Evolutionary conservation across 2,888 invertebrate genomes (phyloP).

Genomic region (Phyllotreta cruciferae): DNA sequence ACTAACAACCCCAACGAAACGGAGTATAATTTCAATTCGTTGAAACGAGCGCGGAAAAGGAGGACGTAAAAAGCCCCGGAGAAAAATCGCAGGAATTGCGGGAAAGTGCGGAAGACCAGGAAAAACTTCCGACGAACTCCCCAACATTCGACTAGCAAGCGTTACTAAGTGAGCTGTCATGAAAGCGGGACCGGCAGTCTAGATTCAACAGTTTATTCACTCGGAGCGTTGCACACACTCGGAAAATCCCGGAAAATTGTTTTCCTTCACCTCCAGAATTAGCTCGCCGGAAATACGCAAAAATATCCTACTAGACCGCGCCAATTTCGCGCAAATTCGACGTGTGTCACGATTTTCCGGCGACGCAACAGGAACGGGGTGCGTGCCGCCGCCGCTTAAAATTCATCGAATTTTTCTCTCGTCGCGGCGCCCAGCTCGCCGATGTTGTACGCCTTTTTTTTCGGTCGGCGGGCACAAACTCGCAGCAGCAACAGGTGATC

Average conservation of each 20-base stretch:
- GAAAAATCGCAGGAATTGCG: conserved; percentile 58
- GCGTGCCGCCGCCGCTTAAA: conserved; percentile 50
- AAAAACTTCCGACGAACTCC: conserved; percentile 47
- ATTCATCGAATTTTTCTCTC: conserved; percentile 58
- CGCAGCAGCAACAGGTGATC: conserved; percentile 35
- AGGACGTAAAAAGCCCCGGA: conserved; percentile 46
- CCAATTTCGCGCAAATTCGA: too few species aligned
- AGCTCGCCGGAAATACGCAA: too few species aligned
- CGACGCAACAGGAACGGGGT: conserved; percentile 3
- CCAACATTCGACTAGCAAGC: conserved; percentile 43
- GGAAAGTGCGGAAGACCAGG: conserved; percentile 57
- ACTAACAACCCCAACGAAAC: too few species aligned
- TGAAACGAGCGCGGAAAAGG: not conserved
- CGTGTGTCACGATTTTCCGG: too few species aligned
- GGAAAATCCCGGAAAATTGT: conserved; percentile 18
- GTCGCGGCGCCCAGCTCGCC: conserved; percentile 35
- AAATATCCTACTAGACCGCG: too few species aligned
- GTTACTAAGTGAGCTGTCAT: conserved; percentile 56
- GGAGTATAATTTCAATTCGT: too few species aligned
- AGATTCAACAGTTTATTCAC: conserved; percentile 51
- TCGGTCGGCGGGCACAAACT: conserved; percentile 26
- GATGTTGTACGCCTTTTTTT: conserved; percentile 14
- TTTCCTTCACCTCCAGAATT: not conserved
- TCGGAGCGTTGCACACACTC: conserved; percentile 36
- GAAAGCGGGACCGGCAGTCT: conserved; percentile 45